Percentiles rank a stretch among this genome's conserved stretches.
These are phyloP conservation scores for Oreotragus oreotragus DNA, from an alignment of 2,113 vertebrate species.

Conservation along the genomic window DNA sequence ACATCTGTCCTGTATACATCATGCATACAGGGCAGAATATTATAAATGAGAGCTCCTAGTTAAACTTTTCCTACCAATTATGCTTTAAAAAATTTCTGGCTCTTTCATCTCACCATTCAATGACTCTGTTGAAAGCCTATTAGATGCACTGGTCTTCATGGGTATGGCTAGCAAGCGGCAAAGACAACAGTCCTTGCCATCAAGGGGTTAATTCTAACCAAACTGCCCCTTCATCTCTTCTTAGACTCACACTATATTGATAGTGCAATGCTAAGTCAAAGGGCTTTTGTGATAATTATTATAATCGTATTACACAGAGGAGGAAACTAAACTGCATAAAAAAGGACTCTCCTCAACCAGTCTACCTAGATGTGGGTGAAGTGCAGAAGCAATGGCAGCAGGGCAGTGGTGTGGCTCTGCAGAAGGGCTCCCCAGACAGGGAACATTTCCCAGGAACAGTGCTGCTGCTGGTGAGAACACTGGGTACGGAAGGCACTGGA, in stretches of 20 bases:
- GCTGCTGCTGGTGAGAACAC: accelerated
- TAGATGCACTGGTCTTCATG: neutral
- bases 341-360: neutral
- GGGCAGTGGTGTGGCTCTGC: accelerated
- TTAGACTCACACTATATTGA: neutral
- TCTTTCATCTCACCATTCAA: neutral
- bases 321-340: neutral
- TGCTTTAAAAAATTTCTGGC: neutral
- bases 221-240: neutral
- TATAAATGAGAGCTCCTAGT: neutral
- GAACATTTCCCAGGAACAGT: neutral
- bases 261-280: neutral
- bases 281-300: neutral
- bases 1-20: neutral
- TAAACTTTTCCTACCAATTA: neutral
- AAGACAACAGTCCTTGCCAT: neutral
- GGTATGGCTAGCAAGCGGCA: neutral
- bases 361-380: neutral
- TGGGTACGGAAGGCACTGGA: neutral
- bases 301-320: neutral
- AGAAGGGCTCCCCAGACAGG: neutral
- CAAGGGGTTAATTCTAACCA: no score
- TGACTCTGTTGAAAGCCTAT: neutral
- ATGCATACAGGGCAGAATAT: neutral
- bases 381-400: accelerated